Conservation (phyloP, 2,888 invertebrate species). For the Drosophila testacea region DNA sequence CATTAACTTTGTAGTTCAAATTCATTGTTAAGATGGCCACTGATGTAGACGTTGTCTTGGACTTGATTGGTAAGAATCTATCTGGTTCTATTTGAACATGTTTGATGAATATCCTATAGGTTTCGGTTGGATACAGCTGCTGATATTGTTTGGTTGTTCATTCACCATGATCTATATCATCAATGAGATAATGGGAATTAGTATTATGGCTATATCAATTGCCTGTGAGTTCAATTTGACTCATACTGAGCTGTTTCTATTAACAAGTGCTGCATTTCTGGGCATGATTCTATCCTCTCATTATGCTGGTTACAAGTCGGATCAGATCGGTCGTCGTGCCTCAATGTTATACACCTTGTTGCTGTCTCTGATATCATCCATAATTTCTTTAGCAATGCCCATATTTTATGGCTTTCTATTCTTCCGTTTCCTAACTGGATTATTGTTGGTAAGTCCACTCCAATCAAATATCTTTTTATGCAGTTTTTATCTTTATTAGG, state of each 20-base stretch:
- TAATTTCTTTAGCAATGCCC: conserved; percentile 33
- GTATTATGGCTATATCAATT: neutral
- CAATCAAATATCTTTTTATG: neutral
- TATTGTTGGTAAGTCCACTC: conserved; percentile 33
- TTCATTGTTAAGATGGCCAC: conserved; percentile 6
- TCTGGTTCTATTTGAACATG: no score
- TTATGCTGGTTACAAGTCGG: conserved; percentile 39
- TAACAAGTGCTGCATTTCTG: conserved; percentile 20
- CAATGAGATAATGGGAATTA: conserved; percentile 27
- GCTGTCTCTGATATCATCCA: neutral
- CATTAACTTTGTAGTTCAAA: neutral
- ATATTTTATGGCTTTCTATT: conserved; percentile 30
- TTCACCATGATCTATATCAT: conserved; percentile 5
- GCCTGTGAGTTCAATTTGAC: conserved; percentile 24
- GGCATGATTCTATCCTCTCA: conserved; percentile 35
- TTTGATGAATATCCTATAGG: conserved; percentile 12
- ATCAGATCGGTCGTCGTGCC: conserved; percentile 32
- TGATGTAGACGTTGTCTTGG: conserved; percentile 21
- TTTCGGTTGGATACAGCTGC: conserved; percentile 26
- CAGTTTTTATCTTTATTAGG: conserved; percentile 18
- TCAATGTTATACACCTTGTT: conserved; percentile 18
- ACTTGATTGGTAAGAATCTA: conserved; percentile 31
- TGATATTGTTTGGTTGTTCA: conserved; percentile 13
- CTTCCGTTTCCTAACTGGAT: conserved; percentile 28
- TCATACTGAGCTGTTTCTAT: neutral